Percentiles rank a stretch among this genome's conserved stretches.
These are phyloP conservation scores for Sturnus vulgaris DNA, from an alignment of 2,113 vertebrate genomes.

Conservation along the genomic window DNA sequence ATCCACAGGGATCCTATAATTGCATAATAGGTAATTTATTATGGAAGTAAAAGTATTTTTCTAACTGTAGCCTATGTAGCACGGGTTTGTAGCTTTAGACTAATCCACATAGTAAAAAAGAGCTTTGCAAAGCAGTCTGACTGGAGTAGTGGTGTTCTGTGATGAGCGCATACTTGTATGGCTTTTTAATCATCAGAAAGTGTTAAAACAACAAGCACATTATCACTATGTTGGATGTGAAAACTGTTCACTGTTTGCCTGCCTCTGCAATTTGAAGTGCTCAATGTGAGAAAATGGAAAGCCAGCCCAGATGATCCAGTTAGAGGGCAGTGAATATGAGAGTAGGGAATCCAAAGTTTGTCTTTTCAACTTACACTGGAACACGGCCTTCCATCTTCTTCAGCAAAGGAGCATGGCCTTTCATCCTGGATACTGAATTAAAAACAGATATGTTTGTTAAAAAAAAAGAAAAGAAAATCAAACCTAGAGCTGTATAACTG, in stretches of 20 bases:
- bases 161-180: neutral
- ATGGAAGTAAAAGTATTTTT: slow-evolving; percentile 51
- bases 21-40: slow-evolving; percentile 63
- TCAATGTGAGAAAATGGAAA: neutral
- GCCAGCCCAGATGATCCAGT: neutral
- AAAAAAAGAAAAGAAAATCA: fast-evolving
- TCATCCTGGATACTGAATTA: neutral
- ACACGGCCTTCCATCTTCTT: neutral
- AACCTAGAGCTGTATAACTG: neutral
- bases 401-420: neutral
- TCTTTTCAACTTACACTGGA: neutral
- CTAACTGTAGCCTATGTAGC: slow-evolving; percentile 1
- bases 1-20: slow-evolving; percentile 55
- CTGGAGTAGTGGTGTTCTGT: neutral
- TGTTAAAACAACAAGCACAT: slow-evolving; percentile 40
- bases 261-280: neutral
- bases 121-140: neutral
- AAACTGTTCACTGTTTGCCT: neutral
- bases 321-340: neutral
- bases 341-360: neutral
- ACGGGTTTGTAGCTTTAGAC: slow-evolving; percentile 22
- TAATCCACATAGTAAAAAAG: slow-evolving; percentile 14
- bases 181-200: slow-evolving; percentile 13
- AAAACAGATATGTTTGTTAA: neutral
- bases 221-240: slow-evolving; percentile 36